Evolutionary conservation across 2,113 vertebrate species (phyloP), one percentile per base, ranked within the genome.

Genomic region (Python bivittatus): DNA sequence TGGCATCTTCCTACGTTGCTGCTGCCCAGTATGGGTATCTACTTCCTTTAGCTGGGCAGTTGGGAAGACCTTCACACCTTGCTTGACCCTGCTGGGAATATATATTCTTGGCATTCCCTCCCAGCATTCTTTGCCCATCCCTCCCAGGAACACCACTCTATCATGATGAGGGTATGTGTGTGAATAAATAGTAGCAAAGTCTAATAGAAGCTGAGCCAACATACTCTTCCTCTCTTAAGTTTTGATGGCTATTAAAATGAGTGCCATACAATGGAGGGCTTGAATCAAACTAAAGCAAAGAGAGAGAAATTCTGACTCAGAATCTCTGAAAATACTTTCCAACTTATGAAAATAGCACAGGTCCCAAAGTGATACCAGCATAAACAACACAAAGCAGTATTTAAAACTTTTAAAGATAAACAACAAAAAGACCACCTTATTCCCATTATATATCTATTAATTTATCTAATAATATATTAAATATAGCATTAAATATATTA

Each of bases 261-360:
- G 5, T 92, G 85, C 88, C 42, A 92, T 91, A 92, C 38, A 93
- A 94, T 94, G 89, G 92, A 93, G 92, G 44, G 92, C 92, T 96
- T 93, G 94, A 94, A 95, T 92, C 94, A 96, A 95, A 92, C 96
- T 95, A 95, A 91, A 96, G 94, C 95, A 96, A 96, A 96, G 95
- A 95, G 92, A 94, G 94, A 94, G 94, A 79, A 91, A 95, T 96
- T 93, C 95, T 96, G 94, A 93, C 94, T 94, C 93, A 94, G 93
- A 96, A 96, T 95, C 93, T 96, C 94, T 90, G 93, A 94, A 96
- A 96, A 96, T 96, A 96, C 95, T 96, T 95, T 96, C 92, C 90
- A 91, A 90, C 94, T 95, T 96, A 93, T 96, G 91, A 94, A 95
- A 96, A 95, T 94, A 93, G 87, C 89, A 94, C 94, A 94, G 95